A percentile compares a stretch with the other conserved stretches of the same genome.
phyloP scores from a whole-genome alignment of 2,797 vertebrate species.

The Xyrichtys novacula region DNA sequence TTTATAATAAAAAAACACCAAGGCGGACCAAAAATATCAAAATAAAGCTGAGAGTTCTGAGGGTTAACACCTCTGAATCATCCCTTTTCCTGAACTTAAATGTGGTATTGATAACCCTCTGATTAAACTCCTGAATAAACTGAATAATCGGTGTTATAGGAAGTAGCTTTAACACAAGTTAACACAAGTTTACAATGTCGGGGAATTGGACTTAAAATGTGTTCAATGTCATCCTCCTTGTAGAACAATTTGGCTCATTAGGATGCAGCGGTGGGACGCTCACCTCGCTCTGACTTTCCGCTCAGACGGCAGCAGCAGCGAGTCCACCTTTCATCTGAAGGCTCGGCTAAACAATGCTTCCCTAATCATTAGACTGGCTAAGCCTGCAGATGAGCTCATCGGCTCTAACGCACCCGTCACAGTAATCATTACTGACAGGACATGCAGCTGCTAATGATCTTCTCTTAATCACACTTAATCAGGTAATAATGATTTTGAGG shows the following conservation, averaged over 20 bases:
- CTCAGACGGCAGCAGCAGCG: conserved; percentile 28
- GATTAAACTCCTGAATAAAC: background rate
- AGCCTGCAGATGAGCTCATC: conserved; percentile 68
- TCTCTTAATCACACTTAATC: conserved; percentile 89
- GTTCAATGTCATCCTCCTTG: conserved; percentile 69
- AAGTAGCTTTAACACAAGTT: conserved; percentile 42
- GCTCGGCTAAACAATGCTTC: conserved; percentile 80
- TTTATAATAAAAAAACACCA: too few species aligned
- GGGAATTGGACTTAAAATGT: conserved; percentile 53
- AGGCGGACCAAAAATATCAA: too few species aligned
- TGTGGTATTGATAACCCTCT: background rate
- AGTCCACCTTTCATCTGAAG: conserved; percentile 60
- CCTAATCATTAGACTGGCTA: conserved; percentile 67
- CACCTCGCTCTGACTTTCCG: conserved; percentile 64
- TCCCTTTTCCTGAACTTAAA: too few species aligned
- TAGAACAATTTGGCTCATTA: conserved; percentile 67
- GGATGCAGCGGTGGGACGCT: conserved; percentile 51
- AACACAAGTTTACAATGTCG: conserved; percentile 39
- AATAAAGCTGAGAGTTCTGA: too few species aligned
- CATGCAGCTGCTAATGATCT: conserved; percentile 89
- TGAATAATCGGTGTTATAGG: conserved; percentile 18
- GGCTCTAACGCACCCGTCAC: conserved; percentile 80
- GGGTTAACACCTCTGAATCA: too few species aligned
- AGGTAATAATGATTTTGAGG: conserved; percentile 87
- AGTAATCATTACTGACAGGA: conserved; percentile 88